Evolutionary conservation across 2,113 vertebrate genomes (phyloP).

Genomic region (Pituophis catenifer): DNA sequence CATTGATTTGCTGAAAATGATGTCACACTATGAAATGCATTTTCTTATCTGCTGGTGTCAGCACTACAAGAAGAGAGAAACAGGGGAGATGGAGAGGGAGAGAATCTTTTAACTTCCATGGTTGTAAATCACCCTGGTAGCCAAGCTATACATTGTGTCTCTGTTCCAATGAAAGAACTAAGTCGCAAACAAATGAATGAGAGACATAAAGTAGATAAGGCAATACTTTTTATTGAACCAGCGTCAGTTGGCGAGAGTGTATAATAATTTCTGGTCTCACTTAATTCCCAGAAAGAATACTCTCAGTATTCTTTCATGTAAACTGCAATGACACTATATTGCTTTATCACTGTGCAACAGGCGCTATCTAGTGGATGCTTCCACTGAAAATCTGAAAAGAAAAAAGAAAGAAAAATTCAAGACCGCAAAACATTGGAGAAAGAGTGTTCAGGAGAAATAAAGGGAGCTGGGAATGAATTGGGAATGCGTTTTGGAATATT

Average conservation of each 20-base stretch:
- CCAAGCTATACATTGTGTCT: constrained; percentile 67
- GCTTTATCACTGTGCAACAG: constrained; percentile 37
- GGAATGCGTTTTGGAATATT: neutral
- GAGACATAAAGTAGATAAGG: constrained; percentile 30
- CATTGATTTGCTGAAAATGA: constrained; percentile 19
- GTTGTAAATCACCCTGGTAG: constrained; percentile 70
- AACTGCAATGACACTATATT: rapidly evolving
- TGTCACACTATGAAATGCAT: constrained; percentile 28
- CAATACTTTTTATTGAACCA: constrained; percentile 26
- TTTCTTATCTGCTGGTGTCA: constrained; percentile 64
- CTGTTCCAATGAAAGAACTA: constrained; percentile 67
- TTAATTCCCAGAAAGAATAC: constrained; percentile 43
- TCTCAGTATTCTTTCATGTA: constrained; percentile 26
- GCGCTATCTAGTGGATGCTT: constrained; percentile 66
- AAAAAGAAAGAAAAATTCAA: neutral
- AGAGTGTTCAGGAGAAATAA: neutral
- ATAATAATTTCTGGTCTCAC: constrained; percentile 67
- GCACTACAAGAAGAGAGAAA: constrained; percentile 54
- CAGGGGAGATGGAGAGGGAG: constrained; percentile 54
- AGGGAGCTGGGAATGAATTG: neutral
- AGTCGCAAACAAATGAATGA: constrained; percentile 73
- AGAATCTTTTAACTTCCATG: constrained; percentile 60
- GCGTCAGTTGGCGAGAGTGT: constrained; percentile 33
- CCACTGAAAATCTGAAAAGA: neutral
- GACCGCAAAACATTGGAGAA: neutral